phyloP scores from a whole-genome alignment of 2,797 vertebrate genomes.

The Enteromius trimaculatus region DNA sequence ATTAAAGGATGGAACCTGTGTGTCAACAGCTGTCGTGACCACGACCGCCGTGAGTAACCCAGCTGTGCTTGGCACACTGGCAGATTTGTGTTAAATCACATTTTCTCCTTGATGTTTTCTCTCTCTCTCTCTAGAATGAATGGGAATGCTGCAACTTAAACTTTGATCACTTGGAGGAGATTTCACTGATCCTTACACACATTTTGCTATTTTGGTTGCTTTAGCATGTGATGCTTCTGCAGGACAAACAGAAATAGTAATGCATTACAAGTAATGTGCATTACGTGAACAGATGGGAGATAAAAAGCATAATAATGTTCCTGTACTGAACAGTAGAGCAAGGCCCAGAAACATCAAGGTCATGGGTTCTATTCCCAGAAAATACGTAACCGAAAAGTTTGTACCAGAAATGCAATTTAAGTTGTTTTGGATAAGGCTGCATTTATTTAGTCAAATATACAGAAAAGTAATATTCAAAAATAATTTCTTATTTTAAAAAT shows the following conservation, averaged over 20 bases:
- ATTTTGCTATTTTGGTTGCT: neutral
- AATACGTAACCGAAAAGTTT: neutral
- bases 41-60: constrained; percentile 22
- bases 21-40: constrained; percentile 34
- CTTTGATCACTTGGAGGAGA: neutral
- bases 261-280: neutral
- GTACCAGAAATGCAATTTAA: neutral
- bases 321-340: neutral
- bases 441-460: neutral
- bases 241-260: neutral
- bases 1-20: constrained; percentile 39
- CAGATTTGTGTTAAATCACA: constrained; percentile 33
- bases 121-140: constrained; percentile 25
- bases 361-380: neutral
- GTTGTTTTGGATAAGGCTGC: neutral
- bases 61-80: constrained; percentile 37
- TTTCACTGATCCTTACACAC: neutral
- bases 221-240: neutral
- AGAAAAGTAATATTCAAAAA: neutral
- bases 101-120: constrained; percentile 34
- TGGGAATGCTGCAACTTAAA: constrained; percentile 18
- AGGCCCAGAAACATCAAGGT: neutral
- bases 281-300: neutral
- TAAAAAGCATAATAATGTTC: neutral
- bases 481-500: no score